Evolutionary conservation across 1,140 invertebrate species (phyloP), one percentile per base, ranked within the genome.

Genomic region (Ostrea denselamellosa): DNA sequence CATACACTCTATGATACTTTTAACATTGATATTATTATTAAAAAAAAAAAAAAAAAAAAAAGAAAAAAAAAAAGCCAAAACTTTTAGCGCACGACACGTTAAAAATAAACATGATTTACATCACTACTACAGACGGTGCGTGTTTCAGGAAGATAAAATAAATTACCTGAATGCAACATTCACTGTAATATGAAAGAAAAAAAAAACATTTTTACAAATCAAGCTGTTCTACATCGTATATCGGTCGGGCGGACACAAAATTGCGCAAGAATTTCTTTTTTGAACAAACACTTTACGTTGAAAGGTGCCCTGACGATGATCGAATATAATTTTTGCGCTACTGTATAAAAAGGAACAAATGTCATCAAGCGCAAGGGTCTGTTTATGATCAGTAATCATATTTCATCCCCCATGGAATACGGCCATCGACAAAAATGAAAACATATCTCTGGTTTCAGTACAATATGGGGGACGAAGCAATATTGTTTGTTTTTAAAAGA

Each of bases 181-280:
- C 28, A 77, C 68, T 34, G 68, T 12, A 9, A 28, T 77, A 77
- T 77, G 10, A 77, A 77, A 77, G 28, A 77, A 77, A 77, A 71
- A 71, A 77, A 77, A 77, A 25, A 71, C 22, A 44, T 77, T 77
- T 77, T 10, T 77, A 28, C 68, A 34, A 28, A 77, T 77, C 68
- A 77, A 77, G 68, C 68, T 77, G 68, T 77, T 77, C 14, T 77
- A 77, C 68, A 77, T 77, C 68, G 25, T 77, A 77, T 77, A 77
- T 77, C 68, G 68, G 68, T 77, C 68, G 68, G 68, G 68, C 68
- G 68, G 68, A 77, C 68, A 77, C 68, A 77, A 77, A 77, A 25
- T 77, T 77, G 28, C 68, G 68, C 14, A 25, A 14, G 68, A 34
- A 77, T 77, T 77, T 34, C 68, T 25, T 77, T 44, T 44, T 77